Percentiles rank a stretch among this genome's conserved stretches.
These are phyloP conservation scores for Scaptomyza reducta DNA, from an alignment of 2,888 invertebrate genomes.

Conservation along the genomic window DNA sequence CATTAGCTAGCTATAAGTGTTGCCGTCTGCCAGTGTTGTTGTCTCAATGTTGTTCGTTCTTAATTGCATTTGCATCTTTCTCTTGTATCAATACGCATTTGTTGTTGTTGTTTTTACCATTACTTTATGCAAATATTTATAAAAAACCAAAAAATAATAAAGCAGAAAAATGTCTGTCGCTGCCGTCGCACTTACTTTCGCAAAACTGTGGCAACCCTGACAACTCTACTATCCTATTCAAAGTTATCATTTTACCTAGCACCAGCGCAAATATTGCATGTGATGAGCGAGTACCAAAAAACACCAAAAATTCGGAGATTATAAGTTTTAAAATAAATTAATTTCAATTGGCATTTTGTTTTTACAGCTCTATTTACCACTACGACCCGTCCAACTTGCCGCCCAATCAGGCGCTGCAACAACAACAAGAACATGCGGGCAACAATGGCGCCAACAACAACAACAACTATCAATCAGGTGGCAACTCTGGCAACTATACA, in stretches of 20 bases:
- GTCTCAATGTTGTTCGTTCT: slow-evolving; percentile 69
- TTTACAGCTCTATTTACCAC: slow-evolving; percentile 84
- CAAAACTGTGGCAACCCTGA: slow-evolving; percentile 56
- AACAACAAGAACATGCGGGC: slow-evolving; percentile 55
- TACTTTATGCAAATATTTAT: slow-evolving; percentile 24
- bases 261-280: slow-evolving; percentile 46
- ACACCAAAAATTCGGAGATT: neutral
- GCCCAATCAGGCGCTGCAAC: slow-evolving; percentile 81
- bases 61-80: slow-evolving; percentile 56
- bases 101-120: slow-evolving; percentile 71
- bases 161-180: slow-evolving; percentile 65
- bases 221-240: slow-evolving; percentile 47
- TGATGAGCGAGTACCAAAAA: slow-evolving; percentile 51
- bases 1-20: slow-evolving; percentile 34
- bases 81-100: slow-evolving; percentile 57
- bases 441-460: slow-evolving; percentile 45
- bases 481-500: slow-evolving; percentile 57
- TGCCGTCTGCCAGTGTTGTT: slow-evolving; percentile 68
- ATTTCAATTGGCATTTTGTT: neutral
- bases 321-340: neutral
- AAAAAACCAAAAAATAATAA: slow-evolving; percentile 5
- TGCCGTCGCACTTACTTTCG: slow-evolving; percentile 58
- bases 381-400: slow-evolving; percentile 84
- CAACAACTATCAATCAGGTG: slow-evolving; percentile 56
- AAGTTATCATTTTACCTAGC: slow-evolving; percentile 18